A percentile compares a stretch with the other conserved stretches of the same genome.
These are phyloP conservation scores for Mus spretus DNA, from an alignment of 2,797 vertebrate species.

Conservation along the genomic window DNA sequence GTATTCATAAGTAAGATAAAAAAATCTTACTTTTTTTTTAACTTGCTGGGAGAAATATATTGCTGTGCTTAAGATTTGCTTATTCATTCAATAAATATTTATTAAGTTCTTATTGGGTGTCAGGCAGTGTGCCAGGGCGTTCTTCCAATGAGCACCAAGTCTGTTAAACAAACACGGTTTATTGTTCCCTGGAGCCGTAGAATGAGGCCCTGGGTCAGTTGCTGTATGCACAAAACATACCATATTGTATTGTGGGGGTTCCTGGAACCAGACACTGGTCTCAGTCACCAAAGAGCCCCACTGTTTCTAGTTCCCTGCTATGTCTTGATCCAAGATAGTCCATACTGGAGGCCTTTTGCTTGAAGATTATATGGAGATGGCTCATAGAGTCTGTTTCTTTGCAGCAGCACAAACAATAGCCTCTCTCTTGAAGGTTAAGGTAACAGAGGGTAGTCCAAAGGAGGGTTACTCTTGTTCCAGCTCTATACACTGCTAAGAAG, in stretches of 20 bases:
- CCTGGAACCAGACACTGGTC: background rate
- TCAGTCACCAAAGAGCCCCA: background rate
- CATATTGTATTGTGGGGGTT: slow-evolving; percentile 38
- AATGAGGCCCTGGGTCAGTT: slow-evolving; percentile 22
- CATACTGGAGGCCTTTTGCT: background rate
- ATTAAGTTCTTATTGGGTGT: slow-evolving; percentile 69
- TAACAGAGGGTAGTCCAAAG: accelerated
- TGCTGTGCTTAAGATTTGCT: slow-evolving; percentile 69
- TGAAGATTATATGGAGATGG: background rate
- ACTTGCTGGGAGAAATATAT: slow-evolving; percentile 56
- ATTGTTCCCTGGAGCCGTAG: slow-evolving; percentile 46
- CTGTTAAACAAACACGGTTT: slow-evolving; percentile 68
- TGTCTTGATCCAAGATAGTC: background rate
- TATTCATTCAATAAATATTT: slow-evolving; percentile 74
- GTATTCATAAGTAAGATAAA: slow-evolving; percentile 16
- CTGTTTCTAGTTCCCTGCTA: background rate
- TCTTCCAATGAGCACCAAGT: slow-evolving; percentile 13
- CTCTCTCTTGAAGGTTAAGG: background rate
- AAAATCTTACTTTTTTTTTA: slow-evolving; percentile 40
- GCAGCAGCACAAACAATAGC: background rate
- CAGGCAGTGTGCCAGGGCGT: slow-evolving; percentile 58
- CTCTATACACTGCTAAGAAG: background rate
- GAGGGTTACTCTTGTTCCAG: background rate
- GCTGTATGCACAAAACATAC: slow-evolving; percentile 1
- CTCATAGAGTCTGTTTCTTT: background rate